Evolutionary conservation across 2,888 invertebrate genomes (phyloP).

Genomic region (Julus scandinavius): DNA sequence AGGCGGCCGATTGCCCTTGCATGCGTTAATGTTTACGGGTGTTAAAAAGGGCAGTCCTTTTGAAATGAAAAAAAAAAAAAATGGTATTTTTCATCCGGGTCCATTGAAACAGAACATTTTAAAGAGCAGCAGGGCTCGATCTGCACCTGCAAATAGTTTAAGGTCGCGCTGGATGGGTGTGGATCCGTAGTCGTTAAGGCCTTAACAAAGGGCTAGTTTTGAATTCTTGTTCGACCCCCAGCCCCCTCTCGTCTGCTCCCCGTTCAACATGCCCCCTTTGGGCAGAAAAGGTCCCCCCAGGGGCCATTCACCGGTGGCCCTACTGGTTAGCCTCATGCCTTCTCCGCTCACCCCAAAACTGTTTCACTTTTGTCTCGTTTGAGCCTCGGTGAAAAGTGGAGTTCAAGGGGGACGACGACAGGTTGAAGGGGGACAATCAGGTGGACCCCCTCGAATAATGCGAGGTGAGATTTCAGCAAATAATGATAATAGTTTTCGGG

Average conservation of each 20-base stretch:
- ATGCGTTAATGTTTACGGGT: neutral
- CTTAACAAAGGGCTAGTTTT: neutral
- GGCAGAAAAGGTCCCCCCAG: neutral
- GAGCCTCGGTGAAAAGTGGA: neutral
- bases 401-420: conserved; percentile 1
- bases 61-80: neutral
- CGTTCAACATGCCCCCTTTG: neutral
- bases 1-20: neutral
- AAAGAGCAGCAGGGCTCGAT: neutral
- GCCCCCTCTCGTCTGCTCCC: neutral
- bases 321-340: conserved; percentile 1
- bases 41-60: neutral
- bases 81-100: neutral
- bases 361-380: neutral
- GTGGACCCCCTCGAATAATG: conserved; percentile 1
- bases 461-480: conserved; percentile 1
- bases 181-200: neutral
- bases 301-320: neutral
- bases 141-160: neutral
- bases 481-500: neutral
- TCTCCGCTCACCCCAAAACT: neutral
- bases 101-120: neutral
- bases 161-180: neutral
- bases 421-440: conserved; percentile 1
- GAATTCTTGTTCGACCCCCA: neutral